A percentile compares a stretch with the other conserved stretches of the same genome.
Conservation (phyloP, 53 echinoderm and acorn worm species). For the Mesocentrotus franciscanus region DNA sequence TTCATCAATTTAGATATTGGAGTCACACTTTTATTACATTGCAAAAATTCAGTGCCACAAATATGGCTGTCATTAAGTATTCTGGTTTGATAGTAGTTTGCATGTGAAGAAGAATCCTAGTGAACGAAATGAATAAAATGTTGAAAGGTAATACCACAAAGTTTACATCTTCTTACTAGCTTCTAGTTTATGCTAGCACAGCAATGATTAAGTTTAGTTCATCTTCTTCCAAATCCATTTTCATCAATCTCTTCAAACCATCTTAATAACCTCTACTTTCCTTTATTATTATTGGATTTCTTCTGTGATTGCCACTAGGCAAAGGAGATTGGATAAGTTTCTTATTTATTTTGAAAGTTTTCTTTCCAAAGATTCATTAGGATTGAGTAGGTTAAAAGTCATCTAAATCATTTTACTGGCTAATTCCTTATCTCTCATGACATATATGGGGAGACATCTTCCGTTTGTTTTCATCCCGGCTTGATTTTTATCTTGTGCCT, state of each 20-base stretch:
- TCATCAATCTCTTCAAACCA: conserved; percentile 1
- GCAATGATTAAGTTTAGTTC: background rate
- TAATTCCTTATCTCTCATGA: background rate
- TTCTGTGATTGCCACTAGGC: background rate
- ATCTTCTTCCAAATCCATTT: background rate
- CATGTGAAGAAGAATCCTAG: no score
- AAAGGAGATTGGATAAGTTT: background rate
- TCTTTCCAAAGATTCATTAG: background rate
- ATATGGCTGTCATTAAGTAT: no score
- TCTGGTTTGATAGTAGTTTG: no score
- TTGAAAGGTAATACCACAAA: background rate
- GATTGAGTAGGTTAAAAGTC: background rate
- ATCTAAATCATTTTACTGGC: background rate
- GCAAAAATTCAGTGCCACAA: no score
- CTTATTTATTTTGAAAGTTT: background rate
- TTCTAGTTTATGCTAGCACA: background rate
- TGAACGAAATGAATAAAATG: background rate
- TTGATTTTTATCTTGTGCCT: background rate
- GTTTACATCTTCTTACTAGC: background rate
- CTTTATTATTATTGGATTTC: background rate
- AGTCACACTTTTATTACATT: no score
- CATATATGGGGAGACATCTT: background rate
- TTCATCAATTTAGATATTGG: no score
- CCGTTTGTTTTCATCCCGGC: background rate
- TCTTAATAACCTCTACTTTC: background rate